phyloP scores from a whole-genome alignment of 1,140 invertebrate genomes.

The Pseudomyrmex gracilis region DNA sequence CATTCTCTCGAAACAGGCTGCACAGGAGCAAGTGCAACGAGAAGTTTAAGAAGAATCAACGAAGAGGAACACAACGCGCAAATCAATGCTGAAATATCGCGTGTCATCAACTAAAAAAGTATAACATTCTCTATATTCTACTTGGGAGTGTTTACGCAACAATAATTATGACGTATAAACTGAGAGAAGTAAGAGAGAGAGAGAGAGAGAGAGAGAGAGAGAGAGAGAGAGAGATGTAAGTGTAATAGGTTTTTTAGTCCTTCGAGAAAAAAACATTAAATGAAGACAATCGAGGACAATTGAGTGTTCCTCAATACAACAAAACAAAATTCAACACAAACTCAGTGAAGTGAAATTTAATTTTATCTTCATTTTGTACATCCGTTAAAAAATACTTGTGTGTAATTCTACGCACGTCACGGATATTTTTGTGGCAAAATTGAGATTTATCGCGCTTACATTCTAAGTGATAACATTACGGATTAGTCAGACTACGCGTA shows the following conservation, averaged over 20 bases:
- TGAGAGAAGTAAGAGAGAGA: constrained; percentile 7
- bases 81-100: constrained; percentile 5
- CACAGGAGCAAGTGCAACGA: background rate
- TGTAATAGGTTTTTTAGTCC: background rate
- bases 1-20: constrained; percentile 5
- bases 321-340: background rate
- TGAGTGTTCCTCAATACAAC: constrained; percentile 1
- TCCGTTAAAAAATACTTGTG: constrained; percentile 11
- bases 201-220: constrained; percentile 3
- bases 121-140: constrained; percentile 55
- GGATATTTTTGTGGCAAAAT: constrained; percentile 20
- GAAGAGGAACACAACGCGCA: background rate
- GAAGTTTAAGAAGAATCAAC: constrained; percentile 24
- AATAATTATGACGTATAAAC: constrained; percentile 14
- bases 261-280: constrained; percentile 26
- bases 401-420: background rate
- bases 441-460: constrained; percentile 15
- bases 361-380: background rate
- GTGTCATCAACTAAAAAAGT: constrained; percentile 71
- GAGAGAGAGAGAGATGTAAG: background rate
- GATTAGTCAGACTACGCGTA: constrained; percentile 17
- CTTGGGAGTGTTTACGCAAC: constrained; percentile 34
- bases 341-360: constrained; percentile 9
- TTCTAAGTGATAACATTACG: constrained; percentile 40
- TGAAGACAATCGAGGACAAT: constrained; percentile 48